These are phyloP conservation scores for Oceanodroma leucorhoa DNA, from an alignment of 2,797 vertebrate genomes.

Conservation along the genomic window DNA sequence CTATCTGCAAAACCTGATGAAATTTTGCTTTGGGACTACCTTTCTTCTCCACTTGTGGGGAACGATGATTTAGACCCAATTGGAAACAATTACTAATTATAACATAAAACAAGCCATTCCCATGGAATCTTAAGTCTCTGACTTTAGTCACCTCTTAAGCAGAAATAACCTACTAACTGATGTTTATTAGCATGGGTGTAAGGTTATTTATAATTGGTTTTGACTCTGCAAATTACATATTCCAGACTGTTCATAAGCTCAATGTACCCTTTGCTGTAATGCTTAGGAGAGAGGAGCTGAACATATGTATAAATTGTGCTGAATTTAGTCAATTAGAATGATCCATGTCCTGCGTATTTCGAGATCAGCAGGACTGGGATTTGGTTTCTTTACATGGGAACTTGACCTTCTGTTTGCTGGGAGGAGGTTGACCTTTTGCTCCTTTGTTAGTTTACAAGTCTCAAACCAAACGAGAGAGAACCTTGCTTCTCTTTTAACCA, in stretches of 20 bases:
- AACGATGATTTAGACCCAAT: neutral
- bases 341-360: slow-evolving; percentile 51
- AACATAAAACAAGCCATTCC: slow-evolving; percentile 4
- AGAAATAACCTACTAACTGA: slow-evolving; percentile 10
- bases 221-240: neutral
- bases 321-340: slow-evolving; percentile 16
- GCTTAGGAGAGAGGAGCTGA: neutral
- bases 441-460: slow-evolving; percentile 62
- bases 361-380: slow-evolving; percentile 58
- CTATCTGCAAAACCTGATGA: neutral
- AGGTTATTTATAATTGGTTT: neutral
- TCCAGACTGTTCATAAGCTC: neutral
- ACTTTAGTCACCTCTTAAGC: neutral
- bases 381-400: slow-evolving; percentile 75
- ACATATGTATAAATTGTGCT: neutral
- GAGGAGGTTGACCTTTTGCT: slow-evolving; percentile 71
- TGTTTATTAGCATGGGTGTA: neutral
- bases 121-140: slow-evolving; percentile 12
- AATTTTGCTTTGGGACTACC: neutral
- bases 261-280: neutral
- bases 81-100: slow-evolving; percentile 26
- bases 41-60: neutral
- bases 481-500: slow-evolving; percentile 38
- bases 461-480: neutral
- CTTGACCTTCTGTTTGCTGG: slow-evolving; percentile 72